phyloP scores from a whole-genome alignment of 2,797 vertebrate genomes.

The Novumbra hubbsi region DNA sequence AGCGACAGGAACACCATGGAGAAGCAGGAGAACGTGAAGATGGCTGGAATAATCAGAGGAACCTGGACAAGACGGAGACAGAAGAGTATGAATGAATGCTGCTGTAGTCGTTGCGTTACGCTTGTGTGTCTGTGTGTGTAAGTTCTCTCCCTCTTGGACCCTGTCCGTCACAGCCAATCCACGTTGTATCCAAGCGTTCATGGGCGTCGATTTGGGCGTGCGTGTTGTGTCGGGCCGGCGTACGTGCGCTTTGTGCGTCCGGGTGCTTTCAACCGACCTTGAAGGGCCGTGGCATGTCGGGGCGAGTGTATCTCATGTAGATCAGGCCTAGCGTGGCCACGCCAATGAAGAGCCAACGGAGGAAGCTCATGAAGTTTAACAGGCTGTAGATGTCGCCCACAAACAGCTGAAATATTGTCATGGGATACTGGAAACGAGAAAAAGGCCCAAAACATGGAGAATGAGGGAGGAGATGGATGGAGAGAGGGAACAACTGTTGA shows the following conservation, averaged over 20 bases:
- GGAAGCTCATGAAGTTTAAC: slow-evolving; percentile 96
- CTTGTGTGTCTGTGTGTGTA: neutral
- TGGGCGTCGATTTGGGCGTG: neutral
- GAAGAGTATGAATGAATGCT: neutral
- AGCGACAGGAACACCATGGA: slow-evolving; percentile 94
- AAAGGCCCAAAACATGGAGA: slow-evolving; percentile 25
- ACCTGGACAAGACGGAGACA: slow-evolving; percentile 73
- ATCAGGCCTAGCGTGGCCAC: slow-evolving; percentile 89
- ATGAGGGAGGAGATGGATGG: no score
- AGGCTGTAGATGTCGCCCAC: slow-evolving; percentile 91
- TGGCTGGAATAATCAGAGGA: slow-evolving; percentile 86
- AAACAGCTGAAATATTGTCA: slow-evolving; percentile 92
- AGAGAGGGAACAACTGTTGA: neutral
- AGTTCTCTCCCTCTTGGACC: neutral
- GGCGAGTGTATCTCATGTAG: slow-evolving; percentile 89
- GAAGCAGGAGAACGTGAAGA: slow-evolving; percentile 91
- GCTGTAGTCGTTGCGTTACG: no score
- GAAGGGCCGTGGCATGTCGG: slow-evolving; percentile 92
- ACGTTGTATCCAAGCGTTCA: neutral
- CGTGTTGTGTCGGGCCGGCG: neutral
- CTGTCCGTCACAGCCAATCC: neutral
- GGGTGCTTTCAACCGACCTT: slow-evolving; percentile 74
- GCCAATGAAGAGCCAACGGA: slow-evolving; percentile 97
- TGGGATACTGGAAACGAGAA: slow-evolving; percentile 78
- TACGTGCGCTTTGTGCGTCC: neutral